Evolutionary conservation across 2,113 vertebrate genomes (phyloP), one percentile per base, ranked within the genome.

Genomic region (Centrocercus urophasianus): DNA sequence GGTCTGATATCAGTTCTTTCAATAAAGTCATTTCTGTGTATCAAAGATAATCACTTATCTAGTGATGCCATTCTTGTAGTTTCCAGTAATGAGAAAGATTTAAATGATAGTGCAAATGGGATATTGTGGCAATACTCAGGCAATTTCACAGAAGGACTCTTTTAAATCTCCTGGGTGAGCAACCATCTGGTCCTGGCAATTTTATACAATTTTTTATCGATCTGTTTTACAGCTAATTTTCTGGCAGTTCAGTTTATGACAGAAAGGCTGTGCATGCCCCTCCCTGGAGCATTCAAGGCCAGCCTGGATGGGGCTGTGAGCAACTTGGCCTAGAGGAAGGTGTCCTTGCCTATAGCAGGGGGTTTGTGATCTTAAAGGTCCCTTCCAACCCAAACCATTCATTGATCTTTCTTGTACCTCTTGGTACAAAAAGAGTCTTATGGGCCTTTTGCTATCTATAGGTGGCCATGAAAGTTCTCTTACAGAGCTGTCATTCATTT

Each of bases 151-250:
- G 45, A 67, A 47, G 59, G 71, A 86, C 57, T 34, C 42, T 80
- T 92, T 75, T n/a, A 89, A 40, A 87, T 67, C 90, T 78, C 65
- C 30, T 1, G 38, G 70, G 81, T 60, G 66, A 84, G 43, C 50
- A 56, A 56, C 81, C 81, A 91, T 91, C 78, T 91, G 81, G 76
- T 88, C 84, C 87, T 91, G 66, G 61, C n/a, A 78, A 87, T 67
- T 84, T 89, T 34, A 67, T 84, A 32, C 66, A 3, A 1, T 40
- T 81, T 89, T 73, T 70, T 22, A 81, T 90, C 1, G 13, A 47
- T 92, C 48, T 45, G 10, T 81, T 61, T 30, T 91, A 64, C 18
- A 67, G 60, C 65, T 93, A 30, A 20, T 81, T 16, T 20, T 48
- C 32, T 83, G 47, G 57, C 30, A 67, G 12, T 42, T 65, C 72